Conservation (phyloP, 1,140 invertebrate genomes). For the Drosophila seguyi region DNA sequence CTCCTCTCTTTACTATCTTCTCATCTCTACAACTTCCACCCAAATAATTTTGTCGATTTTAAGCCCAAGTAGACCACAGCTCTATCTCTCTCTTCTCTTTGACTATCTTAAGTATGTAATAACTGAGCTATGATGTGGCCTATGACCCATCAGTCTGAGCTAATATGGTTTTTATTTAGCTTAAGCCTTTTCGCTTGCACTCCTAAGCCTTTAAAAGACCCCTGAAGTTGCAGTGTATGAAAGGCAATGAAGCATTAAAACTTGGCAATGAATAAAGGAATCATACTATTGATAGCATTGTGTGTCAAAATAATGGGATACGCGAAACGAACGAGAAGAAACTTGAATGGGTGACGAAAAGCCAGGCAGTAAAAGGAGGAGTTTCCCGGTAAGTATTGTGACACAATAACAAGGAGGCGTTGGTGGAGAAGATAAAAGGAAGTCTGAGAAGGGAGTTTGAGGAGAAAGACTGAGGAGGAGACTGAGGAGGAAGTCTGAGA, state of each 20-base stretch:
- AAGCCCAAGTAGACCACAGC: too few species aligned
- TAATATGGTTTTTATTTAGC: neutral
- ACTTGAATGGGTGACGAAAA: constrained; percentile 60
- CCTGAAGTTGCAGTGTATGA: neutral
- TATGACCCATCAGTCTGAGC: neutral
- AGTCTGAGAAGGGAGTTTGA: neutral
- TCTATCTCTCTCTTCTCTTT: neutral
- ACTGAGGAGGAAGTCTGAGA: neutral
- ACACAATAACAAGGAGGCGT: constrained; percentile 44
- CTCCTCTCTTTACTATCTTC: too few species aligned
- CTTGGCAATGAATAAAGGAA: neutral
- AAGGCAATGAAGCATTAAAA: constrained; percentile 1
- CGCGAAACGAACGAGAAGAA: constrained; percentile 24
- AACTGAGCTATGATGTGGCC: neutral
- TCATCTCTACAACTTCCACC: neutral
- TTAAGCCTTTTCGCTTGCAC: too few species aligned
- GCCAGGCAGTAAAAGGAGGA: constrained; percentile 23
- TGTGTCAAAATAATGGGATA: constrained; percentile 6
- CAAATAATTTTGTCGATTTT: too few species aligned
- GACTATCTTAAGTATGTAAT: neutral
- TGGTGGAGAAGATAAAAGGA: neutral
- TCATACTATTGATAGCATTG: constrained; percentile 8
- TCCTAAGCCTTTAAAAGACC: neutral
- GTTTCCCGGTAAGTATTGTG: constrained; percentile 14
- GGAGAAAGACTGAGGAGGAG: neutral